phyloP scores from a whole-genome alignment of 2,888 invertebrate genomes.

The Prenolepis imparis region DNA sequence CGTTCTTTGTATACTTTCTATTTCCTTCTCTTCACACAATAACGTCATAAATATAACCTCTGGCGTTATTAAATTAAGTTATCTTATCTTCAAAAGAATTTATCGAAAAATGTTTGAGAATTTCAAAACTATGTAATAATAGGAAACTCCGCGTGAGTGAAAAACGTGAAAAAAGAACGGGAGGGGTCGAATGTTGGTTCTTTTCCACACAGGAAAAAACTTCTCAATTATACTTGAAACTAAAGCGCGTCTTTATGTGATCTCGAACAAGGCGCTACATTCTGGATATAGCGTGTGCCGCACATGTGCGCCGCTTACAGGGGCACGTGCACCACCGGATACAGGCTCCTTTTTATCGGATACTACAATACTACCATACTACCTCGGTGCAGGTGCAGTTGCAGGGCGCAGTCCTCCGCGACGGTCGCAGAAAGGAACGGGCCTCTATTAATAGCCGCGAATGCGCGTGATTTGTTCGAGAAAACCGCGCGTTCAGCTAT shows the following conservation, averaged over 20 bases:
- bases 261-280: constrained; percentile 57
- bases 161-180: neutral
- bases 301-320: constrained; percentile 66
- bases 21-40: neutral
- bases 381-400: constrained; percentile 73
- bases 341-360: constrained; percentile 64
- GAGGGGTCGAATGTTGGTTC: neutral
- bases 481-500: constrained; percentile 36
- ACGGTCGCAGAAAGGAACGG: constrained; percentile 34
- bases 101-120: no score
- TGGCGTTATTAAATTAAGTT: neutral
- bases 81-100: no score
- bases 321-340: constrained; percentile 82
- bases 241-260: constrained; percentile 46
- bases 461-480: constrained; percentile 50
- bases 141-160: neutral
- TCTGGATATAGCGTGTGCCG: constrained; percentile 48
- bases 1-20: neutral
- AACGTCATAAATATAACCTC: neutral
- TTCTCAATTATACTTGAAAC: neutral
- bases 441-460: constrained; percentile 51
- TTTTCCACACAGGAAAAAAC: neutral
- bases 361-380: no score
- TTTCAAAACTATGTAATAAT: neutral
- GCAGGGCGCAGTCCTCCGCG: constrained; percentile 38